Base-by-base conservation (phyloP, 1,140 invertebrate species). In the Hyphantria cunea region DNA sequence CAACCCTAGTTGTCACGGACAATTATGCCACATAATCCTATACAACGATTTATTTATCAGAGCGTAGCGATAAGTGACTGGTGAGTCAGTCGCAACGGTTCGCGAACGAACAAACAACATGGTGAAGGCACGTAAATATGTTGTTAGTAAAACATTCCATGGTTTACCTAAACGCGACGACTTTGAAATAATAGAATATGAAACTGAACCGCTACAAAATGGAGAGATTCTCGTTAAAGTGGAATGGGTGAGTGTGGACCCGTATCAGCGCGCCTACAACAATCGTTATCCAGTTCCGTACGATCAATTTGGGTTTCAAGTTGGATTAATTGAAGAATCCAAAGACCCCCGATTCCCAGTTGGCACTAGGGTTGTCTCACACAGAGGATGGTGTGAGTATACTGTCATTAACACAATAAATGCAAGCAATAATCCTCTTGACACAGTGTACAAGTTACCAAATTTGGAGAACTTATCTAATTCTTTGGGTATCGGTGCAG, bases 311-410 rank as follows among this genome's bases (percentile, higher is more conserved):
- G 78, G 82, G n/a, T 76, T 70, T 74, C 72, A 6, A 79, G 76
- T 90, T 8, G 68, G 86, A 85, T n/a, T n/a, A n/a, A n/a, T n/a
- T n/a, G n/a, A 68, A 48, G 74, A 82, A 37, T 70, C 68, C 1
- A 79, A 76, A 11, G 17, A 75, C 33, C 47, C 63, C 0, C 63
- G 92, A 0, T 94, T 81, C 79, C 93, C 93, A 1, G 90, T 92
- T 25, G 93, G 92, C 0, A 91, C 86, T 52, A 82, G 78, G 67
- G 74, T 94, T 4, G 80, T 93, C 1, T 92, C 90, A 7, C 78
- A 91, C 47, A 83, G 91, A 33, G 94, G 94, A 0, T 95, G 94
- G 94, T 84, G 87, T 33, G 89, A 90, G 8, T 86, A 92, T 61
- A n/a, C n/a, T n/a, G 90, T 85, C 13, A 70, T 93, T 63, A 47